Percentiles rank a stretch among this genome's conserved stretches.
phyloP scores from a whole-genome alignment of 2,888 invertebrate species.

The Liodrosophila aerea region DNA sequence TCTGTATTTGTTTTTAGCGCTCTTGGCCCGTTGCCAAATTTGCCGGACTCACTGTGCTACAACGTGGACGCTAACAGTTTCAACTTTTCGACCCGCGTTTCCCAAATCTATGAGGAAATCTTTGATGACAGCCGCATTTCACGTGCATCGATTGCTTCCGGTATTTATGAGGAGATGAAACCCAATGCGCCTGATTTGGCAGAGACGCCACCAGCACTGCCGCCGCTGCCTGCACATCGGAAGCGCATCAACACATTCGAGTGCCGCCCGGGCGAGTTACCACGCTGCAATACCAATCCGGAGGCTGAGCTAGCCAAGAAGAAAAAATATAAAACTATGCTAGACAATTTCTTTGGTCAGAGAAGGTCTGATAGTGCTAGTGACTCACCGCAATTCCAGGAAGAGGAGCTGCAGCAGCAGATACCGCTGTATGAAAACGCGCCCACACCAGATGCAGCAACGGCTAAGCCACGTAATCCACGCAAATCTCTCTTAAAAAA shows the following conservation, averaged over 20 bases:
- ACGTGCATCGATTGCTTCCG: conserved; percentile 80
- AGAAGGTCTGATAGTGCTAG: conserved; percentile 68
- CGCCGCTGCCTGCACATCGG: conserved; percentile 80
- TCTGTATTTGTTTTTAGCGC: conserved; percentile 1
- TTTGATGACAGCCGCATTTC: conserved; percentile 77
- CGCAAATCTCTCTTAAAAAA: conserved; percentile 37
- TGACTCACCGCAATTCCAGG: conserved; percentile 35
- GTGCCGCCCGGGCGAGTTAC: conserved; percentile 68
- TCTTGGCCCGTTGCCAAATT: conserved; percentile 81
- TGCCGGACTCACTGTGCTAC: conserved; percentile 70
- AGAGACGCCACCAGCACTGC: conserved; percentile 61
- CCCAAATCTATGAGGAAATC: conserved; percentile 82
- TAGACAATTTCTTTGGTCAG: conserved; percentile 79
- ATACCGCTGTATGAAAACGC: conserved; percentile 58
- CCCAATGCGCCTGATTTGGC: conserved; percentile 57
- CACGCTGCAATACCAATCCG: conserved; percentile 81
- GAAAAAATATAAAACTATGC: conserved; percentile 78
- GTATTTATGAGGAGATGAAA: conserved; percentile 83
- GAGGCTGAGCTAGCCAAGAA: conserved; percentile 81
- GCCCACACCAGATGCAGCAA: conserved; percentile 53
- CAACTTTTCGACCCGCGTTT: conserved; percentile 78
- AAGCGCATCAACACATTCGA: conserved; percentile 81
- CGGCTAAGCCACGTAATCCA: conserved; percentile 9
- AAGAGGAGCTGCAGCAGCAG: conserved; percentile 16
- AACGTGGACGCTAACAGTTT: conserved; percentile 61